These are phyloP conservation scores for Tapirus terrestris DNA, from an alignment of 2,113 vertebrate species.

Conservation along the genomic window DNA sequence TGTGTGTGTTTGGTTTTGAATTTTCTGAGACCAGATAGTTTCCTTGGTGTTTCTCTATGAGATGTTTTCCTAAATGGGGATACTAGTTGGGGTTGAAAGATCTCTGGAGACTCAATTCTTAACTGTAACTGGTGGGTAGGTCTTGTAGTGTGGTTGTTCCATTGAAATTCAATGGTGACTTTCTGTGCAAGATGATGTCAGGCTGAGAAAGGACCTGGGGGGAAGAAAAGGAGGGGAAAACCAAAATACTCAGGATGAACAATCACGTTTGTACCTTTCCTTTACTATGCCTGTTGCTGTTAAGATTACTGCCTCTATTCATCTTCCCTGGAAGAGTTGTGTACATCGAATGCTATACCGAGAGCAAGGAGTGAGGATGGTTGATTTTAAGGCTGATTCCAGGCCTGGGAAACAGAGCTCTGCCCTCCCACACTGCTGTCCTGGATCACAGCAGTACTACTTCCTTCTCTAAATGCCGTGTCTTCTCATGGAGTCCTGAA, in stretches of 20 bases:
- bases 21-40: slow-evolving; percentile 1
- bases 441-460: not conserved
- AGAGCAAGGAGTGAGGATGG: not conserved
- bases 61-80: not conserved
- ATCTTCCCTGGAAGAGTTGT: not conserved
- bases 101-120: slow-evolving; percentile 25
- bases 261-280: not conserved
- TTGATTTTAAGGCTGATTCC: not conserved
- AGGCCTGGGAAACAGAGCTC: not conserved
- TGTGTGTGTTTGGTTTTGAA: slow-evolving; percentile 14
- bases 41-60: not conserved
- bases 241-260: not conserved
- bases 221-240: not conserved
- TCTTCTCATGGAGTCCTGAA: not conserved
- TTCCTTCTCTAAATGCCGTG: not conserved
- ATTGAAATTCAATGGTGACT: not conserved
- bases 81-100: slow-evolving; percentile 16
- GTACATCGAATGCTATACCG: not conserved
- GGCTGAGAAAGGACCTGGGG: not conserved
- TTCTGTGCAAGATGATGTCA: not conserved
- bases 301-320: not conserved
- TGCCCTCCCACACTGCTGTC: not conserved
- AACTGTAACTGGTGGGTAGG: not conserved
- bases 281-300: not conserved
- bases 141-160: not conserved